phyloP scores from a whole-genome alignment of 2,113 vertebrate species.

The Carettochelys insculpta region DNA sequence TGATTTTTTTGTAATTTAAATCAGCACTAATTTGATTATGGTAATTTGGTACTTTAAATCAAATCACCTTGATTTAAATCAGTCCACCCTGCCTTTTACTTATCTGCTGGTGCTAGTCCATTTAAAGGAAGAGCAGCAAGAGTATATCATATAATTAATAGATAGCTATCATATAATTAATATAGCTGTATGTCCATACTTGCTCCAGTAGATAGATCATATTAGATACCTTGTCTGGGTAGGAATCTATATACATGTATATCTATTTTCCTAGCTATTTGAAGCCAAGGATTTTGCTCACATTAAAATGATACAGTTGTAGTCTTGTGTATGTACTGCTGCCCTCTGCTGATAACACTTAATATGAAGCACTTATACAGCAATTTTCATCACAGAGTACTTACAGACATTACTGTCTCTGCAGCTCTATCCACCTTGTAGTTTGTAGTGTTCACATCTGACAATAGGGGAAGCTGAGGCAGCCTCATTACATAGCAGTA shows the following conservation, averaged over 20 bases:
- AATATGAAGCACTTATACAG: background rate
- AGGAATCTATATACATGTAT: background rate
- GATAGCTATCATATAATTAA: fast-evolving
- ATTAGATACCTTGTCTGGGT: background rate
- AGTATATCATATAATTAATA: background rate
- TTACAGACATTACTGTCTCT: background rate
- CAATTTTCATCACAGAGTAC: background rate
- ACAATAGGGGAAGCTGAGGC: background rate
- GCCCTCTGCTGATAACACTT: background rate
- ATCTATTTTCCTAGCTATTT: background rate
- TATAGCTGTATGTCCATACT: background rate
- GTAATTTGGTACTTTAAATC: too few species aligned
- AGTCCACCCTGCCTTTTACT: too few species aligned
- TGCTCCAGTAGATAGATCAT: background rate
- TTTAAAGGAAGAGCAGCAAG: background rate
- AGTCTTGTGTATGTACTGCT: background rate
- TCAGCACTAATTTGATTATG: too few species aligned
- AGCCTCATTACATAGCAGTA: background rate
- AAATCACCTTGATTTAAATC: too few species aligned
- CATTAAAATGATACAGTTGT: fast-evolving
- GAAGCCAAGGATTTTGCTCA: background rate
- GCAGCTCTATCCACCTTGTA: background rate
- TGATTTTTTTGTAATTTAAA: too few species aligned
- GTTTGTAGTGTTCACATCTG: background rate
- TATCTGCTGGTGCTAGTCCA: background rate